phyloP scores from a whole-genome alignment of 1,140 invertebrate genomes.

The Venustaconcha ellipsiformis region DNA sequence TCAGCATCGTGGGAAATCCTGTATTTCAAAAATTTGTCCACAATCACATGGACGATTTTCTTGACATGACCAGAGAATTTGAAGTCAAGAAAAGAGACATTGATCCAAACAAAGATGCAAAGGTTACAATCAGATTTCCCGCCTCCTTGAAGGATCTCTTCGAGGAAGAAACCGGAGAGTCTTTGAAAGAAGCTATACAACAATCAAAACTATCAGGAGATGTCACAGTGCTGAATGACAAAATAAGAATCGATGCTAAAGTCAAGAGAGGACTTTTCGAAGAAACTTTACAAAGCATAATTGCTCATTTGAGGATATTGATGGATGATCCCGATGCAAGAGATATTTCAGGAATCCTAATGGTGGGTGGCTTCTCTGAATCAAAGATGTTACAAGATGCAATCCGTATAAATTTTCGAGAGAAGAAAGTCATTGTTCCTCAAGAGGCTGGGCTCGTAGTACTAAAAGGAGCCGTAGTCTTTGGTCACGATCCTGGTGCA shows the following conservation, averaged over 20 bases:
- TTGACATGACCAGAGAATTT: constrained; percentile 21
- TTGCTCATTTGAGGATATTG: constrained; percentile 1
- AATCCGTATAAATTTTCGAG: not conserved
- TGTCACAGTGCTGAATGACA: constrained; percentile 3
- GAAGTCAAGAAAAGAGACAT: constrained; percentile 14
- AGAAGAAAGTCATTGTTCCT: constrained; percentile 9
- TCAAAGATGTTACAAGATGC: constrained; percentile 14
- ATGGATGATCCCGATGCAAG: not conserved
- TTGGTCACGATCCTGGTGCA: constrained; percentile 11
- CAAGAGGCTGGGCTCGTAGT: constrained; percentile 11
- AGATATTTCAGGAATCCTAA: constrained; percentile 1
- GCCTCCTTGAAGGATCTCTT: not conserved
- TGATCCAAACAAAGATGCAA: not conserved
- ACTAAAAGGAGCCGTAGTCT: constrained; percentile 16
- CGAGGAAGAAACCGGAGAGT: not conserved
- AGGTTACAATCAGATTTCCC: constrained; percentile 11
- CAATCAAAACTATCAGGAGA: not conserved
- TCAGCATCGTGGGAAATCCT: constrained; percentile 1
- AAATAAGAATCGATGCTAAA: constrained; percentile 4
- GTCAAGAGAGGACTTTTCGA: constrained; percentile 5
- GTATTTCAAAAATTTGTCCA: constrained; percentile 4
- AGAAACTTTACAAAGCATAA: constrained; percentile 3
- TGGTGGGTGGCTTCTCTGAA: constrained; percentile 23
- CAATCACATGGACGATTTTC: constrained; percentile 1
- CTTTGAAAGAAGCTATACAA: not conserved